phyloP scores from a whole-genome alignment of 2,888 invertebrate genomes.

The Drosophila merina region DNA sequence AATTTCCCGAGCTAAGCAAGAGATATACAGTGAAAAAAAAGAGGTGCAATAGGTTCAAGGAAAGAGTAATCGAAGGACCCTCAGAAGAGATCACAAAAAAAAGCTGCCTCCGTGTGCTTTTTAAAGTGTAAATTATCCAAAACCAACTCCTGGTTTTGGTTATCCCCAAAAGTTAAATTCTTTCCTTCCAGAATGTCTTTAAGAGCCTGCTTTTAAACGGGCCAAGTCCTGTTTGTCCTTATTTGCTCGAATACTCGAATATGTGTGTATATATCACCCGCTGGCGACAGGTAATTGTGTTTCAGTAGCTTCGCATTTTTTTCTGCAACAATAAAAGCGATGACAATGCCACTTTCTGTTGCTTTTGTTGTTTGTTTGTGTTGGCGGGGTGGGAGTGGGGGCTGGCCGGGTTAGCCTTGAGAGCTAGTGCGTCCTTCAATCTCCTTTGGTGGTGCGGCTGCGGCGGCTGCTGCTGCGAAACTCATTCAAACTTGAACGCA shows the following conservation, averaged over 20 bases:
- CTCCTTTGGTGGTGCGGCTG: constrained; percentile 33
- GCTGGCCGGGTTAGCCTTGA: constrained; percentile 49
- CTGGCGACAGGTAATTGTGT: constrained; percentile 66
- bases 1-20: constrained; percentile 46
- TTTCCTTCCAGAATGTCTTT: background rate
- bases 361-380: constrained; percentile 50
- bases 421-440: constrained; percentile 50
- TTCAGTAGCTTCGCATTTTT: constrained; percentile 37
- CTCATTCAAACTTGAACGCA: constrained; percentile 70
- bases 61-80: no score
- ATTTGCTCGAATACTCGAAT: background rate
- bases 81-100: no score
- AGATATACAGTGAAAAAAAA: constrained; percentile 14
- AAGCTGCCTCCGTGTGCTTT: no score
- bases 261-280: constrained; percentile 34
- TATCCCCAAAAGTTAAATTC: background rate
- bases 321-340: constrained; percentile 48
- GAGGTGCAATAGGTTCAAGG: background rate
- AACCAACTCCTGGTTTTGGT: background rate
- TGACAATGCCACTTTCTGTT: constrained; percentile 60
- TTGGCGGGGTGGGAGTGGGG: background rate
- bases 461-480: constrained; percentile 38
- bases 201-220: constrained; percentile 7
- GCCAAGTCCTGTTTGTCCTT: background rate
- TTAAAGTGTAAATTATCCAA: no score